Evolutionary conservation across 2,888 invertebrate genomes (phyloP).

Genomic region (Lordiphosa fenestrarum): DNA sequence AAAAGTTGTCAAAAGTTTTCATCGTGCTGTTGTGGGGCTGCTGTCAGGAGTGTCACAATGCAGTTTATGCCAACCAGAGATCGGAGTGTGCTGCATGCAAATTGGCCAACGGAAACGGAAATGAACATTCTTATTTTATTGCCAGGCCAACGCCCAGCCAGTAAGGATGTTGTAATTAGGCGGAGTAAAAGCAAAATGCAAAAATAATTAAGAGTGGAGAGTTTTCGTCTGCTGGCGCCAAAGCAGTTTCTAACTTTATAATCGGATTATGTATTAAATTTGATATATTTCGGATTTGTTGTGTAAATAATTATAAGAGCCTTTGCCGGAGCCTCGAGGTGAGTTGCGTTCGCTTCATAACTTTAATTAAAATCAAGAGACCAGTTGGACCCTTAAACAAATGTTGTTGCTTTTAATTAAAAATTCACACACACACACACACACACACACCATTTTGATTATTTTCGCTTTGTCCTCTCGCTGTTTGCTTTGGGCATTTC

Average conservation of each 20-base stretch:
- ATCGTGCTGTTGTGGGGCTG: slow-evolving; percentile 57
- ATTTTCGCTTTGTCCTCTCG: slow-evolving; percentile 28
- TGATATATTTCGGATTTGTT: too few species aligned
- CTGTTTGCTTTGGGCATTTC: slow-evolving; percentile 62
- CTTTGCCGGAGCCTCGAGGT: too few species aligned
- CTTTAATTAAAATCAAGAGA: background rate
- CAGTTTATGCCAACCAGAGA: too few species aligned
- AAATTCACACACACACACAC: slow-evolving; percentile 5
- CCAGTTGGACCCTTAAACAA: too few species aligned
- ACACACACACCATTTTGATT: slow-evolving; percentile 19
- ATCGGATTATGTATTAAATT: too few species aligned
- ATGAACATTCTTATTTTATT: slow-evolving; percentile 63
- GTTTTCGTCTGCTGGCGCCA: slow-evolving; percentile 69
- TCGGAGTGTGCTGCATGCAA: too few species aligned
- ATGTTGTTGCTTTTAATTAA: slow-evolving; percentile 31
- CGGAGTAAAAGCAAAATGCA: slow-evolving; percentile 59
- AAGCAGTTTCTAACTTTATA: too few species aligned
- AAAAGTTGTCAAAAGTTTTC: slow-evolving; percentile 63
- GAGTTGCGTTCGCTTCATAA: slow-evolving; percentile 1
- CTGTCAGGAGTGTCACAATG: slow-evolving; percentile 60
- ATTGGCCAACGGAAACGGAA: slow-evolving; percentile 60
- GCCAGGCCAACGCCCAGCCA: slow-evolving; percentile 36
- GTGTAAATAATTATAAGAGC: too few species aligned
- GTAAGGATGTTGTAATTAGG: slow-evolving; percentile 68
- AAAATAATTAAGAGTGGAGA: slow-evolving; percentile 72